These are phyloP conservation scores for Anas platyrhynchos DNA, from an alignment of 2,113 vertebrate species.

Conservation along the genomic window DNA sequence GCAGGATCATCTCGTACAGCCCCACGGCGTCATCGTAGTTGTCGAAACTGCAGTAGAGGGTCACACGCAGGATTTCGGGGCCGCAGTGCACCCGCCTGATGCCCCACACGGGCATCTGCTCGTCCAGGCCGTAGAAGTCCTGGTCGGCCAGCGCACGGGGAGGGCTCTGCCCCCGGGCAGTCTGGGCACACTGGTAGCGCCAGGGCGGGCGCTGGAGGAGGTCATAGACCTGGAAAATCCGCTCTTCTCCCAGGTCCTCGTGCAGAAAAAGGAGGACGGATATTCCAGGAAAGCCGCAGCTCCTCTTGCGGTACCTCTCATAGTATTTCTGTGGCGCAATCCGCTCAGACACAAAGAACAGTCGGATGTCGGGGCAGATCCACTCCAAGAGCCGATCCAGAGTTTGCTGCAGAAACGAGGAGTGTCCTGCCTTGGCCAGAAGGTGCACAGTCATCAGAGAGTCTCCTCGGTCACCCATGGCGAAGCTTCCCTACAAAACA, in stretches of 20 bases:
- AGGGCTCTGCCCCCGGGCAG: constrained; percentile 9
- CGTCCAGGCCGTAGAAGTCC: constrained; percentile 89
- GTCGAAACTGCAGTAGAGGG: constrained; percentile 86
- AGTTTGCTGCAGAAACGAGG: constrained; percentile 83
- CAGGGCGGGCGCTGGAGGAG: constrained; percentile 89
- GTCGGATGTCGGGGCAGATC: constrained; percentile 81
- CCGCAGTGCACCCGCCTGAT: constrained; percentile 83
- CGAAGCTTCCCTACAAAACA: constrained; percentile 31
- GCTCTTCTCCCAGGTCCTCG: constrained; percentile 84
- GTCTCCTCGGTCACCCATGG: constrained; percentile 69
- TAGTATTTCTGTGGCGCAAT: constrained; percentile 71
- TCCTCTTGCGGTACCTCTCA: constrained; percentile 49
- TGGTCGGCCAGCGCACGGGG: constrained; percentile 74
- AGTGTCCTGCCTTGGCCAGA: constrained; percentile 84
- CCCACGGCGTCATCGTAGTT: constrained; percentile 90
- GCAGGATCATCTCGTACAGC: constrained; percentile 90
- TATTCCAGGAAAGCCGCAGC: constrained; percentile 82
- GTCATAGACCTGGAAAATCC: constrained; percentile 85
- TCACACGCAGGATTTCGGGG: constrained; percentile 86
- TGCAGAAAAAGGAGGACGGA: constrained; percentile 91
- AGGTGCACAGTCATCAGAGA: constrained; percentile 86
- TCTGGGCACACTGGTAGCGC: constrained; percentile 81
- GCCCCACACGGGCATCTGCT: constrained; percentile 92
- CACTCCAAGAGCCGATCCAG: constrained; percentile 84
- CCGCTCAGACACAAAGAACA: constrained; percentile 91